Evolutionary conservation across 2,888 invertebrate genomes (phyloP), one percentile per base, ranked within the genome.

Genomic region (Thymelicus lineola): DNA sequence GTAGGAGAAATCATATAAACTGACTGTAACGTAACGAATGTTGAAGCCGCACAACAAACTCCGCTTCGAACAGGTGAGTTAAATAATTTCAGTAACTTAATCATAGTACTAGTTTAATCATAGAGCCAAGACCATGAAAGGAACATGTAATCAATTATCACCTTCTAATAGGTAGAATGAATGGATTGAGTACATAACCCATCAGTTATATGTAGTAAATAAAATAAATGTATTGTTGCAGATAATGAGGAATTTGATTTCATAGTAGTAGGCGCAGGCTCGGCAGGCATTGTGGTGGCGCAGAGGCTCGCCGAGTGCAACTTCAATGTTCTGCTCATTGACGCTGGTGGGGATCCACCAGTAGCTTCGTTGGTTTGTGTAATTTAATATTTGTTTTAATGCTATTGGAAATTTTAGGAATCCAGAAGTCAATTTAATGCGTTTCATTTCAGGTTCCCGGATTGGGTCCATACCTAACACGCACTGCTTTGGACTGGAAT

Each of bases 221-320:
- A 42, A 12, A 10, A 12, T 12, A 12, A 4, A 12, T 12, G 6
- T 58, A 14, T 45, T 15, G 55, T 60, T 69, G 5, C n/a, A 75
- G 74, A 73, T 53, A 35, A 36, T 20, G 45, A 74, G 17, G 35
- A 45, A 6, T 84, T 76, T 58, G 84, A 85, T 71, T 80, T 77
- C 73, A 76, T 85, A 7, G 74, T 85, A 1, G 78, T 82, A 6
- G 86, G 85, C 0, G 81, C 77, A 0, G 85, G 85, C 0, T 76
- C 81, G 6, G 80, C 82, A 0, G 84, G 84, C 6, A 60, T 72
- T 17, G 78, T 84, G n/a, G 61, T 81, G n/a, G 77, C 80, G 15
- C 69, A 74, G 59, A 64, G 78, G 14, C 77, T 81, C 7, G 73
- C 76, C 1, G 76, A 79, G 69, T 58, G 71, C 15, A 36, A 66